phyloP scores from a whole-genome alignment of 2,797 vertebrate genomes.

The Pempheris klunzingeri region DNA sequence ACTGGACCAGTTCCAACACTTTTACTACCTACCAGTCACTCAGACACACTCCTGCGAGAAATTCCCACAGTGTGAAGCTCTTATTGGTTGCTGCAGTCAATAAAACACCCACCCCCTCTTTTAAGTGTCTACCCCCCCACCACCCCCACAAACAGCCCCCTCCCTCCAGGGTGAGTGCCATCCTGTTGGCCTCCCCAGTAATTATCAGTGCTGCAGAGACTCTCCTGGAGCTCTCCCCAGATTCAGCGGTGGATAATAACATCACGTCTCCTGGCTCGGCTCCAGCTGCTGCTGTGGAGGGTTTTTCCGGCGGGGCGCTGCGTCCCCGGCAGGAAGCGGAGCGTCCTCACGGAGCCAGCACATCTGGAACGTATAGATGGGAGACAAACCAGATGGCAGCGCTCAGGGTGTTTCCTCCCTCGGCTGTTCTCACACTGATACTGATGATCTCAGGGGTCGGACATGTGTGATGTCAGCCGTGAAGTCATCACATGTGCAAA shows the following conservation, averaged over 20 bases:
- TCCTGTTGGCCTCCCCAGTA: constrained; percentile 41
- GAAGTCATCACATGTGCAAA: constrained; percentile 14
- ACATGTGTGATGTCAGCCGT: constrained; percentile 51
- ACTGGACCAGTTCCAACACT: too few relatives aligned
- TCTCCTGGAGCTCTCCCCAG: not conserved
- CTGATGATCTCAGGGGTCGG: constrained; percentile 60
- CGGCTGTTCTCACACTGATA: constrained; percentile 56
- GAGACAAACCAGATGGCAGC: constrained; percentile 66
- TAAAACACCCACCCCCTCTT: constrained; percentile 13
- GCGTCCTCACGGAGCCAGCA: constrained; percentile 17
- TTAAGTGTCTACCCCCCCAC: constrained; percentile 11
- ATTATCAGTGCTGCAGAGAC: constrained; percentile 23
- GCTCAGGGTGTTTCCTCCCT: constrained; percentile 40
- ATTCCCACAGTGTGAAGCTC: constrained; percentile 18
- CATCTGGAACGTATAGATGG: constrained; percentile 63
- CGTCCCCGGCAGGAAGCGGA: constrained; percentile 24
- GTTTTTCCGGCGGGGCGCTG: not conserved
- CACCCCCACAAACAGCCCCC: not conserved
- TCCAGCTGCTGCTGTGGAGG: constrained; percentile 11
- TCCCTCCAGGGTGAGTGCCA: not conserved
- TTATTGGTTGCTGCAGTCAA: constrained; percentile 7
- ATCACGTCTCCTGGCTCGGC: not conserved
- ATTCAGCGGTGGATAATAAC: not conserved
- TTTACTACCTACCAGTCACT: too few relatives aligned
- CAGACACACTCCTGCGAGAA: not conserved